phyloP scores from a whole-genome alignment of 1,140 invertebrate species.

The Leptinotarsa undecemlineata region DNA sequence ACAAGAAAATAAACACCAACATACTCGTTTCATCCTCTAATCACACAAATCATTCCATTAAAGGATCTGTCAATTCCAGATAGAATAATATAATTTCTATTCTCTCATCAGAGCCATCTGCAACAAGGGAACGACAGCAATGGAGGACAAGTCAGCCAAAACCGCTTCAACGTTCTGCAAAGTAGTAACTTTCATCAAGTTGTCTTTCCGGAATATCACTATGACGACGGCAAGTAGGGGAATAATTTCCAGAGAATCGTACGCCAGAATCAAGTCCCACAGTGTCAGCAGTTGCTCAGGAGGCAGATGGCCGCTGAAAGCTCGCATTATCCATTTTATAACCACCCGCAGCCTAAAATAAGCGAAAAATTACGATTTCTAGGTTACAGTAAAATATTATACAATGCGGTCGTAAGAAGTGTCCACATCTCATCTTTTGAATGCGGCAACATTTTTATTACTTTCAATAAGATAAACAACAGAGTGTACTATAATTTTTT shows the following conservation, averaged over 20 bases:
- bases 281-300: constrained; percentile 88
- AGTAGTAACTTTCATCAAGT: constrained; percentile 86
- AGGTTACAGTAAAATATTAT: too few species aligned
- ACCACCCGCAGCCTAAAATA: constrained; percentile 78
- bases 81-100: too few species aligned
- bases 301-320: constrained; percentile 90
- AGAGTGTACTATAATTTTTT: too few species aligned
- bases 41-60: too few species aligned
- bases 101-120: constrained; percentile 68
- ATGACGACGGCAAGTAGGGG: constrained; percentile 85
- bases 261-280: constrained; percentile 89
- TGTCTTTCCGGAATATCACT: constrained; percentile 89
- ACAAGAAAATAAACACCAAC: too few species aligned
- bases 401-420: too few species aligned
- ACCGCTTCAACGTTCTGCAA: constrained; percentile 86
- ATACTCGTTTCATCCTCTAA: too few species aligned
- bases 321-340: constrained; percentile 94
- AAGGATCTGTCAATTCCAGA: too few species aligned
- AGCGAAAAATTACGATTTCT: constrained; percentile 9
- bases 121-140: constrained; percentile 83
- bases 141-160: constrained; percentile 85
- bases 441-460: too few species aligned
- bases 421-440: too few species aligned
- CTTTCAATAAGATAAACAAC: too few species aligned
- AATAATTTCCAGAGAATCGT: constrained; percentile 88